Percentiles rank a stretch among this genome's conserved stretches.
phyloP scores from a whole-genome alignment of 2,888 invertebrate genomes.

The Megastigmus dorsalis region DNA sequence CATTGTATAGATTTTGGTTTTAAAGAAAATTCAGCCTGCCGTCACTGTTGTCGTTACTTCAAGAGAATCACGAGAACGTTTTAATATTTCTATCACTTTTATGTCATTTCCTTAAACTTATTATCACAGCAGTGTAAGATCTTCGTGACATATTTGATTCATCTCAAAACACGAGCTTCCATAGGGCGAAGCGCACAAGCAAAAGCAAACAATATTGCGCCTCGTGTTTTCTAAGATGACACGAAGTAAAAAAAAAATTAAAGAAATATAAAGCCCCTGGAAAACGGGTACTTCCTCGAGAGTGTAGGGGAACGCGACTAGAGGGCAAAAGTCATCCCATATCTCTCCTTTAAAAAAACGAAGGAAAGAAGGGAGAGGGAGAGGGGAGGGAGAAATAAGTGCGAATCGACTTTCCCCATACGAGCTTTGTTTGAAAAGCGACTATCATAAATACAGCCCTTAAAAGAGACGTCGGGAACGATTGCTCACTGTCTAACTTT shows the following conservation, averaged over 20 bases:
- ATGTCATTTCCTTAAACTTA: too few relatives aligned
- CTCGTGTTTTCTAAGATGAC: not conserved
- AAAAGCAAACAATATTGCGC: not conserved
- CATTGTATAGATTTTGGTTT: slow-evolving; percentile 3
- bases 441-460: slow-evolving; percentile 30
- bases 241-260: not conserved
- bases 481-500: slow-evolving; percentile 44
- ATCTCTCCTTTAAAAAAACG: not conserved
- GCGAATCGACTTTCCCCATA: slow-evolving; percentile 26
- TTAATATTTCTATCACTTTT: not conserved
- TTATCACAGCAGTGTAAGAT: not conserved
- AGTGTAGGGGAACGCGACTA: not conserved
- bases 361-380: not conserved
- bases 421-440: slow-evolving; percentile 20
- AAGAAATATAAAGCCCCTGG: not conserved
- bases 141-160: not conserved
- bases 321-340: slow-evolving; percentile 9
- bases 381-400: not conserved
- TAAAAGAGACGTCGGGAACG: slow-evolving; percentile 43
- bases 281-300: not conserved
- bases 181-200: too few relatives aligned
- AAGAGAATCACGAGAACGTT: not conserved
- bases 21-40: too few relatives aligned
- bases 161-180: too few relatives aligned
- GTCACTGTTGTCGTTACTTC: too few relatives aligned